A percentile compares a stretch with the other conserved stretches of the same genome.
phyloP scores from a whole-genome alignment of 2,888 invertebrate genomes.

The Neoaliturus tenellus region DNA sequence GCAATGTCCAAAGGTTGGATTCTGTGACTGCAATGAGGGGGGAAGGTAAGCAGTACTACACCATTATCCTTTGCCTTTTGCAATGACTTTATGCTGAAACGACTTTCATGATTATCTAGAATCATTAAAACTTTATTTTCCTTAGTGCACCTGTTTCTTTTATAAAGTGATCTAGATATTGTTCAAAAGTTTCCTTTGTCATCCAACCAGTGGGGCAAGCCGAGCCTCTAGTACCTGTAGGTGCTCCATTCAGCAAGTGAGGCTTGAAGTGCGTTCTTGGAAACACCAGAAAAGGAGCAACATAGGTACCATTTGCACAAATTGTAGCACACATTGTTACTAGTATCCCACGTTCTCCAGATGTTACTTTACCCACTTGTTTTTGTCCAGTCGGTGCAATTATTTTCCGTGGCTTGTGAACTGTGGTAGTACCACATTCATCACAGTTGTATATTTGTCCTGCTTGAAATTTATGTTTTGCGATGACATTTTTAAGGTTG shows the following conservation, averaged over 20 bases:
- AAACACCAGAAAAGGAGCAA: constrained; percentile 40
- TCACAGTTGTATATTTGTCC: constrained; percentile 14
- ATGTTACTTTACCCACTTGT: constrained; percentile 26
- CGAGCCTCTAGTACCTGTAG: background rate
- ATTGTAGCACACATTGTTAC: constrained; percentile 3
- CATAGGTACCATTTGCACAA: background rate
- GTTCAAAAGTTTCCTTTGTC: constrained; percentile 5
- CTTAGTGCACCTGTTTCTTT: constrained; percentile 26
- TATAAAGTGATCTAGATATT: constrained; percentile 26
- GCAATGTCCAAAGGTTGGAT: constrained; percentile 40
- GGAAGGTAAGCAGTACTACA: constrained; percentile 39
- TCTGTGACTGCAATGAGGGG: constrained; percentile 38
- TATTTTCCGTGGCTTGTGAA: constrained; percentile 31
- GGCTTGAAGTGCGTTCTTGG: background rate
- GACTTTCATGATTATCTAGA: constrained; percentile 49
- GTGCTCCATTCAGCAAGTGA: background rate
- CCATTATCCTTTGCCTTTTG: constrained; percentile 35
- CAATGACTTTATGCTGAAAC: background rate
- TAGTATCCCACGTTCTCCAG: constrained; percentile 2
- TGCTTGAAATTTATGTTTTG: constrained; percentile 16
- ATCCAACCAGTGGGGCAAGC: constrained; percentile 38
- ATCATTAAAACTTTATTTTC: constrained; percentile 1
- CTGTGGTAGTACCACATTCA: constrained; percentile 11
- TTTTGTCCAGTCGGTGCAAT: constrained; percentile 33
- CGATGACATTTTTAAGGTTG: constrained; percentile 14